phyloP scores from a whole-genome alignment of 2,113 vertebrate genomes.

The Petrocephalus zakoni region DNA sequence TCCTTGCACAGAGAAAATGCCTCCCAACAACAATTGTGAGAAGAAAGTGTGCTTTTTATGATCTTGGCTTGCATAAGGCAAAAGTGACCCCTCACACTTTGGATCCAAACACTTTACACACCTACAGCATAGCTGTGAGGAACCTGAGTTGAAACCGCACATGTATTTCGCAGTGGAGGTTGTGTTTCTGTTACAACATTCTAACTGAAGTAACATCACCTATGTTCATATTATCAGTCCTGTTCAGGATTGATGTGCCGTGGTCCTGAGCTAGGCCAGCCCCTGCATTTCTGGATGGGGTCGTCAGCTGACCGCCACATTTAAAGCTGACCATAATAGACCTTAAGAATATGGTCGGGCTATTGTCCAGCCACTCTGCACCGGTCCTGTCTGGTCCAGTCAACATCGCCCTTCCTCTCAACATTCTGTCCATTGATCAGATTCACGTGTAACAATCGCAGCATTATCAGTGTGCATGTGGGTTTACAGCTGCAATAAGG shows the following conservation, averaged over 20 bases:
- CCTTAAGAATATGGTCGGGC: neutral
- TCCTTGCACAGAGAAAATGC: constrained; percentile 35
- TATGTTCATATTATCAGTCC: neutral
- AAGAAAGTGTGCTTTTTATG: constrained; percentile 30
- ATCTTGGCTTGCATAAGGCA: constrained; percentile 32
- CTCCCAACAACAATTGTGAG: constrained; percentile 39
- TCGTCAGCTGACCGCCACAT: neutral
- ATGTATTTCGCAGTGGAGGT: neutral
- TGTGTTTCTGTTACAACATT: neutral
- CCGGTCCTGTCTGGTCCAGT: neutral
- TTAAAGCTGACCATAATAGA: neutral
- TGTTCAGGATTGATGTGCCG: neutral
- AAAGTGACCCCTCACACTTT: neutral
- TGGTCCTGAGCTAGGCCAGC: neutral
- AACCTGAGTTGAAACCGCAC: neutral
- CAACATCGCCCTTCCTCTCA: neutral
- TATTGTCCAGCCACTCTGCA: neutral
- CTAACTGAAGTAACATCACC: neutral
- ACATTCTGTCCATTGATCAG: neutral
- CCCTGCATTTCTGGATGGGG: neutral
- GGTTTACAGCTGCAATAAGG: neutral
- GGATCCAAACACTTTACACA: neutral
- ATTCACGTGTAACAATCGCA: neutral
- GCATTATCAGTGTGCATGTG: neutral
- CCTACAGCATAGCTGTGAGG: neutral